Conservation (phyloP, 2,797 vertebrate species). For the Tachyglossus aculeatus region DNA sequence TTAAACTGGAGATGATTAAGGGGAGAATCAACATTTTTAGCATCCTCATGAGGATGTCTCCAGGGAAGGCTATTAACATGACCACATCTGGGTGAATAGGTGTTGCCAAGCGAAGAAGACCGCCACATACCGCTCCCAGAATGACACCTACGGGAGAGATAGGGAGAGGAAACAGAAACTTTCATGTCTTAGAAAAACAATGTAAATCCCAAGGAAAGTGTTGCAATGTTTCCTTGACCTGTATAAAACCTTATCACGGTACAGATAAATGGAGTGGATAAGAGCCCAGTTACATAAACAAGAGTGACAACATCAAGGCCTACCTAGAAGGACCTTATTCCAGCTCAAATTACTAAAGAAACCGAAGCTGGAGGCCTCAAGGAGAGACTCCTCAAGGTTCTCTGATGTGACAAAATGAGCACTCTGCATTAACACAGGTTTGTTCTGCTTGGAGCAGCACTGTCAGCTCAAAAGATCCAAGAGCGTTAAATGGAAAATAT, state of each 20-base stretch:
- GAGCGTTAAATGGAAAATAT: background rate
- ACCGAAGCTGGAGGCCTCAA: background rate
- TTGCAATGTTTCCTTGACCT: background rate
- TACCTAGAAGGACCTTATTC: background rate
- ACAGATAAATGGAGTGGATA: background rate
- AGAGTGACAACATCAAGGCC: background rate
- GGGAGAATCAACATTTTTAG: constrained; percentile 98
- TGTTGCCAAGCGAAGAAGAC: constrained; percentile 88
- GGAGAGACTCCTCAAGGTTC: background rate
- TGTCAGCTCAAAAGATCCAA: background rate
- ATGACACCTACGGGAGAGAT: constrained; percentile 83
- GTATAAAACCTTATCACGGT: background rate
- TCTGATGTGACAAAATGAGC: background rate
- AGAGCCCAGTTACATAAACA: background rate
- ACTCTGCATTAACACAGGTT: background rate
- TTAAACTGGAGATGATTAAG: constrained; percentile 98
- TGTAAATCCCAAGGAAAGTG: background rate
- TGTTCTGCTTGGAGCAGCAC: background rate
- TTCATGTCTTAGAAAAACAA: background rate
- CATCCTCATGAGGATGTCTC: constrained; percentile 99
- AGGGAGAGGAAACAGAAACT: background rate
- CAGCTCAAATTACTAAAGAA: background rate
- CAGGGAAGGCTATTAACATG: constrained; percentile 97
- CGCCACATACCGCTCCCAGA: constrained; percentile 88
- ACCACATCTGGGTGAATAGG: constrained; percentile 93